Evolutionary conservation across 2,797 vertebrate species (phyloP), one percentile per base, ranked within the genome.

Genomic region (Rhinogobio ventralis): DNA sequence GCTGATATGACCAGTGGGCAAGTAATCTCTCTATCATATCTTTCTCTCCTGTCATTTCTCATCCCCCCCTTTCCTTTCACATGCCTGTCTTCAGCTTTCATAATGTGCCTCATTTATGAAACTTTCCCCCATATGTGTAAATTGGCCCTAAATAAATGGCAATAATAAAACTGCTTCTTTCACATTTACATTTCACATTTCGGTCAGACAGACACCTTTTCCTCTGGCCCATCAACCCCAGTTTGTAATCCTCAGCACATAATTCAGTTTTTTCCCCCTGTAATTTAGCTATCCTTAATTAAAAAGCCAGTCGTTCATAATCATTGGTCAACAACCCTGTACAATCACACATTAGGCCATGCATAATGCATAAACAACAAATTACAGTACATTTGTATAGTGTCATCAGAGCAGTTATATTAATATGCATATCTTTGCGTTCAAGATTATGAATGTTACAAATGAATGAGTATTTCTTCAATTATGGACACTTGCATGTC

Each of bases 1-100:
- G 84, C 88, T 46, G 42, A 28, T 14, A 83, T 87, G 82, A 87
- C 85, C 86, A 88, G 82, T 45, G 86, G 82, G 86, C 89, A 84
- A 91, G 91, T 86, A 88, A 85, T 87, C 49, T 88, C 72, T 84
- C 19, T 39, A 55, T 79, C 73, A 51, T 71, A 36, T 79, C 82
- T 69, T 62, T 49, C 30, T 46, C 55, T 84, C 81, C 36, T 49
- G 42, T 39, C 68, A 64, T 68, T 67, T 62, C 74, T 79, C 46
- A 49, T 55, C 25, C 28, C 9, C 9, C 42, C 51, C 20, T 69
- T 46, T 78, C 49, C 19, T 64, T 64, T 64, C 62, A 30, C 62
- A 64, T 17, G 49, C 39, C 78, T 71, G 19, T 45, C 67, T 62
- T 71, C 66, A 60, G 53, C 68, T 64, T 78, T 78, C 39, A 69